Base-by-base conservation (phyloP, 1,140 invertebrate species). In the Ips typographus region DNA sequence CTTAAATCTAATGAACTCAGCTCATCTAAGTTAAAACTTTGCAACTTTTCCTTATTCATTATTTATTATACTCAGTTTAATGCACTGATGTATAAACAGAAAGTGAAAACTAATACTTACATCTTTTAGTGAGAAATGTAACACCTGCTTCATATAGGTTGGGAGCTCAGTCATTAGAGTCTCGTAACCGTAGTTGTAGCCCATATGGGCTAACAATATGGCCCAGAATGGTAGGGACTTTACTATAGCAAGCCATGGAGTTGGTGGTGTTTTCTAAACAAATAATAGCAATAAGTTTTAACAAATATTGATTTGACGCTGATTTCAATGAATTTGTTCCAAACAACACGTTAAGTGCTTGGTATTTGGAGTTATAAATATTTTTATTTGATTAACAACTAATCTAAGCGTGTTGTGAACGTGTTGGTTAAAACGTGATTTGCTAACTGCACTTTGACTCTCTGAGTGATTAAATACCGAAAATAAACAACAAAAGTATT, bases 1-100 rank as follows among this genome's bases (percentile, higher is more conserved):
- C 96, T 98, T 55, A 99, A 85, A 83, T 99, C 98, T 65, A 99
- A 84, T 2, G 97, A 98, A 44, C 95, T 96, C 4, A 99, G 81
- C 80, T 99, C 96, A 80, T 98, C 94, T 67, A 98, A 83, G 55
- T 89, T 85, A 84, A 99, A 99, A 22, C 0, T 22, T 22, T 22
- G 22, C 22, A 22, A 22, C 22, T 22, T 22, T 22, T 22, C 22
- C 22, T 0, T 22, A 22, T 22, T 22, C 22, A 22, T 22, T 55
- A 47, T 47, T 47, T 47, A 47, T 1, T 55, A 55, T 7, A n/a
- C 37, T n/a, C 52, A n/a, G 52, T 22, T 22, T 22, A 22, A 22
- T 22, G 22, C 22, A 56, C 36, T n/a, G 37, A 5, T 56, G 53
- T 56, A n/a, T 8, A n/a, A 56, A 5, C 5, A 56, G 5, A 47